These are phyloP conservation scores for Peromyscus nudipes DNA, from an alignment of 2,797 vertebrate species.

Conservation along the genomic window DNA sequence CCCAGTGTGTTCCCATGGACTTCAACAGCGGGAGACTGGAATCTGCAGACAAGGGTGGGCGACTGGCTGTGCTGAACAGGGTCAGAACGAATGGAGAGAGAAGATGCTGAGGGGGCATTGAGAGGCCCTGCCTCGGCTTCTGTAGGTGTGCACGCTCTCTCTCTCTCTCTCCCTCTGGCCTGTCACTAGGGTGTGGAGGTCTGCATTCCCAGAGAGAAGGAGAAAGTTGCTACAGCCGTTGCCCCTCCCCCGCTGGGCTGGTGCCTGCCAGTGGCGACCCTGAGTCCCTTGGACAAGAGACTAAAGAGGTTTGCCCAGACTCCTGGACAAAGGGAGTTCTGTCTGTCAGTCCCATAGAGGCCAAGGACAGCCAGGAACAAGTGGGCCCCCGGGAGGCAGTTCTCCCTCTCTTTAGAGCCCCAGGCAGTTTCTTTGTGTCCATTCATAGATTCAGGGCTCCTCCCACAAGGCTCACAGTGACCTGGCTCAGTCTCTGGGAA, in stretches of 20 bases:
- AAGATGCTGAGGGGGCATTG: not conserved
- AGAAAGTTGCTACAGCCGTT: not conserved
- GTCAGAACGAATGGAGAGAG: not conserved
- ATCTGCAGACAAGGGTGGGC: not conserved
- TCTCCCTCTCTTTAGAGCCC: conserved; percentile 67
- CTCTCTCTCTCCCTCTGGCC: not conserved
- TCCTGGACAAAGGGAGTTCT: conserved; percentile 86
- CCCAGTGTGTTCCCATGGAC: not conserved
- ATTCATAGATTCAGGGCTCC: conserved; percentile 68
- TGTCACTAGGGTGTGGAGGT: rapidly evolving
- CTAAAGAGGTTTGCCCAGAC: conserved; percentile 79
- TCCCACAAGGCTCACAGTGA: conserved; percentile 47
- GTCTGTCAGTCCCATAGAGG: conserved; percentile 78
- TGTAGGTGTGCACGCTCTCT: not conserved
- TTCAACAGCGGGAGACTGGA: not conserved
- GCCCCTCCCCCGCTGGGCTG: conserved; percentile 63
- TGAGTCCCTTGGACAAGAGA: conserved; percentile 78
- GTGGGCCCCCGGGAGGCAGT: conserved; percentile 40
- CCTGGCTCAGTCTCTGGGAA: conserved; percentile 51
- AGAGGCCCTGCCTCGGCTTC: not conserved
- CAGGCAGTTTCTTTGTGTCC: conserved; percentile 66
- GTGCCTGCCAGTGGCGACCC: conserved; percentile 79
- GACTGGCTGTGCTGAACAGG: no score
- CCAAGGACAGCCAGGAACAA: conserved; percentile 72
- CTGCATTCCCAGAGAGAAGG: not conserved